Evolutionary conservation across 2,888 invertebrate species (phyloP).

Genomic region (Acleris emargana): DNA sequence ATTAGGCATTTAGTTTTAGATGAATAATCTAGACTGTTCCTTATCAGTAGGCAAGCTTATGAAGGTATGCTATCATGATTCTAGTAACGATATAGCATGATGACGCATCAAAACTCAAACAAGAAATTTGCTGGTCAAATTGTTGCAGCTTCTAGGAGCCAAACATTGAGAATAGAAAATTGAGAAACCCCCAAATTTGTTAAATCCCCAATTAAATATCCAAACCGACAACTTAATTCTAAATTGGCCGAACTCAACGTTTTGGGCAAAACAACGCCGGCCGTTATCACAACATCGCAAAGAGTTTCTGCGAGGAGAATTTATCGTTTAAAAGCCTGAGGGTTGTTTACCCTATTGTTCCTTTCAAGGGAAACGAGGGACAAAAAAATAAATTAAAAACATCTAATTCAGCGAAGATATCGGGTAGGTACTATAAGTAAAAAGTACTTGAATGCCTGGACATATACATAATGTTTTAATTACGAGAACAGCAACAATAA

Average conservation of each 20-base stretch:
- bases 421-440: neutral
- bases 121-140: too few relatives aligned
- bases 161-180: too few relatives aligned
- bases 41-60: conserved; percentile 20
- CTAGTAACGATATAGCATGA: too few relatives aligned
- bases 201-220: conserved; percentile 1
- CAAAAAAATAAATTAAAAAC: conserved; percentile 47
- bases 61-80: neutral
- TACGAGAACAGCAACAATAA: conserved; percentile 6
- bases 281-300: conserved; percentile 58
- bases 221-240: conserved; percentile 14
- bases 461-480: conserved; percentile 3
- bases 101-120: too few relatives aligned
- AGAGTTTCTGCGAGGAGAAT: conserved; percentile 61
- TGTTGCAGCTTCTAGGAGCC: too few relatives aligned
- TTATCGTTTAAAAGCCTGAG: conserved; percentile 58
- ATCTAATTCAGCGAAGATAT: neutral
- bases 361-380: conserved; percentile 50
- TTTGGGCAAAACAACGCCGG: conserved; percentile 46
- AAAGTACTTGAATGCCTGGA: neutral
- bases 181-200: too few relatives aligned
- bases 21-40: conserved; percentile 27
- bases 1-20: conserved; percentile 12
- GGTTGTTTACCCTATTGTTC: conserved; percentile 66
- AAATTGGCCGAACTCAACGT: conserved; percentile 7